Percentiles rank a stretch among this genome's conserved stretches.
phyloP scores from a whole-genome alignment of 2,888 invertebrate species.

The Teleiodes luculella region DNA sequence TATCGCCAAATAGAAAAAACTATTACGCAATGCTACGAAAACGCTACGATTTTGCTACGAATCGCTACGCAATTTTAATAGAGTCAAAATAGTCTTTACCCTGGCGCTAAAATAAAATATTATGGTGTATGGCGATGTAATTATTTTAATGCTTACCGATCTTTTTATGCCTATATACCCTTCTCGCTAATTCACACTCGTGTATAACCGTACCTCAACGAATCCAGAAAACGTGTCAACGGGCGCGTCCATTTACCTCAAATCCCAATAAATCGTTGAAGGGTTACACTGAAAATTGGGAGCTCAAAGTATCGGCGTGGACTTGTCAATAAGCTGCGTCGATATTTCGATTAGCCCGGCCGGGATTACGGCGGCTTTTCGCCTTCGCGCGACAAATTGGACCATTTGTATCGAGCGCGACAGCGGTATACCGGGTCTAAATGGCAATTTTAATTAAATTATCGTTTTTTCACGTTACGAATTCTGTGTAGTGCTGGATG shows the following conservation, averaged over 20 bases:
- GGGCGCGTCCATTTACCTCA: constrained; percentile 6
- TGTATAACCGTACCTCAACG: neutral
- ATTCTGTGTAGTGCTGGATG: too few species aligned
- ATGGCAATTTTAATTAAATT: neutral
- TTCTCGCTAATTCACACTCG: neutral
- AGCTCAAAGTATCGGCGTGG: constrained; percentile 12
- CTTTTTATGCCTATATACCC: too few species aligned
- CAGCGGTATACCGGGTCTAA: neutral
- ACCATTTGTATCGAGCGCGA: constrained; percentile 56
- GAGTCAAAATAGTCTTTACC: too few species aligned
- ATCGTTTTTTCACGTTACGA: too few species aligned
- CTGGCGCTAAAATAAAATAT: too few species aligned
- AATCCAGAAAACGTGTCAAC: constrained; percentile 10
- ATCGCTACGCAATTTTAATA: too few species aligned
- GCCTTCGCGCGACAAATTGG: constrained; percentile 71
- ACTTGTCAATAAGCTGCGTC: constrained; percentile 61
- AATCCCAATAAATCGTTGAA: constrained; percentile 11
- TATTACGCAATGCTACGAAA: too few species aligned
- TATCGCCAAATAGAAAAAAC: too few species aligned
- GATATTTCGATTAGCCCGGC: constrained; percentile 75
- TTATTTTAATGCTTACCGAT: too few species aligned
- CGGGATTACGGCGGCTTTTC: constrained; percentile 74
- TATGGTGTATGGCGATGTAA: too few species aligned
- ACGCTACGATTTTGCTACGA: too few species aligned
- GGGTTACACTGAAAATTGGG: constrained; percentile 14